Base-by-base conservation (phyloP, 92 coral and sea anemone genomes). In the Porites divaricata region DNA sequence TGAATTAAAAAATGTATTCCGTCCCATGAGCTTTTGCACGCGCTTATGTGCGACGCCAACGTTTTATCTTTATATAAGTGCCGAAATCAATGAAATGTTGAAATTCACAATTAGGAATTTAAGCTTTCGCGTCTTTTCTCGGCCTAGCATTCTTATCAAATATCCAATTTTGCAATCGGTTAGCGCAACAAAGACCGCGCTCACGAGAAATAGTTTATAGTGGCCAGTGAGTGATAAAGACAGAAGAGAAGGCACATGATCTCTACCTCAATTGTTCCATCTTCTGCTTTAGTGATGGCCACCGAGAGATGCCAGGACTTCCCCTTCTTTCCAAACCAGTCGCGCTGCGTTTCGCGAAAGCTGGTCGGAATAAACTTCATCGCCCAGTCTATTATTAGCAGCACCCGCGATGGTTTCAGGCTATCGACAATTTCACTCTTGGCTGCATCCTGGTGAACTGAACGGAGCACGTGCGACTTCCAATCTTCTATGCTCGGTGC, bases 361-460 rank as follows among this genome's bases (percentile, higher is more conserved):
- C 71, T 41, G 16, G 81, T 61, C 11, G 72, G 72, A 21, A 67
- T 20, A 49, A 67, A 67, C 72, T 67, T n/a, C n/a, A n/a, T n/a
- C n/a, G n/a, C n/a, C n/a, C n/a, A n/a, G n/a, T n/a, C n/a, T n/a
- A n/a, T n/a, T 67, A 82, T 74, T 8, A 82, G 23, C 70, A 82
- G 76, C 13, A 57, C 54, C 54, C 72, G 86, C 17, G 62, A 20
- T 23, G 69, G 19, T 15, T 22, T 51, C 76, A 82, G 74, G 79
- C 22, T 11, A 52, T 45, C 69, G 15, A 82, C 26, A 49, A 82
- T 48, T 22, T 15, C 35, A 28, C 54, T 35, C 51, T 82, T 72
- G 51, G 86, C 79, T 62, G 74, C 84, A 41, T 79, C 84, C 57
- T 79, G 84, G 75, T 66, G 78, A 25, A 70, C 78, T 59, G 75